A percentile compares a stretch with the other conserved stretches of the same genome.
These are phyloP conservation scores for Macrotus californicus DNA, from an alignment of 2,113 vertebrate genomes.

Conservation along the genomic window DNA sequence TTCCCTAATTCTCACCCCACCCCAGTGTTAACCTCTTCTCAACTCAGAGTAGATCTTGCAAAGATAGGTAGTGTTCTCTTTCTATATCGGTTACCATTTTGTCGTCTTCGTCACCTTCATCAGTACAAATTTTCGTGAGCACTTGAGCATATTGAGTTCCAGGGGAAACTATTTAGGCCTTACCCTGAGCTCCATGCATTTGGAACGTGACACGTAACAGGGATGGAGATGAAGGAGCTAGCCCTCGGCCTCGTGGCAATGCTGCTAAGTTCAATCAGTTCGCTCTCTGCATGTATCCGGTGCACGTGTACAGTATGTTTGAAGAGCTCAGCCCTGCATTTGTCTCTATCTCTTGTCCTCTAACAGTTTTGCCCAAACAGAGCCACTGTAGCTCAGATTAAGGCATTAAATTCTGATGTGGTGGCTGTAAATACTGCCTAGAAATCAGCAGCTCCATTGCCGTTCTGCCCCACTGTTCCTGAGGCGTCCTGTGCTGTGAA, in stretches of 20 bases:
- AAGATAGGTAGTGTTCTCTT: neutral
- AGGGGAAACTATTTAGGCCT: neutral
- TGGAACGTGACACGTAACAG: neutral
- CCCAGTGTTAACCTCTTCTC: fast-evolving
- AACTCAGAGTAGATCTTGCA: neutral
- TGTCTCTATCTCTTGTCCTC: neutral
- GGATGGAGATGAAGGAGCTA: too few species aligned
- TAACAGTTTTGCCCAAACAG: neutral
- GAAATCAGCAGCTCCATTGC: neutral
- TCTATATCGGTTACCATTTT: neutral
- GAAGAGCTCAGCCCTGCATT: neutral
- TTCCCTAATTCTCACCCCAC: neutral
- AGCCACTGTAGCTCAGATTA: neutral
- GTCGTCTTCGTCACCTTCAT: neutral
- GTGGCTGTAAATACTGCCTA: neutral
- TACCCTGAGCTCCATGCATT: neutral
- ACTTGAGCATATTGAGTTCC: neutral
- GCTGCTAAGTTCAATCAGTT: neutral
- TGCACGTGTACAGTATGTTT: neutral
- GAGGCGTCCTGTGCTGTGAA: neutral
- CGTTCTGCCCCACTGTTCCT: neutral
- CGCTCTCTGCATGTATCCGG: neutral
- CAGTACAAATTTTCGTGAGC: neutral
- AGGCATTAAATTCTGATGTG: neutral
- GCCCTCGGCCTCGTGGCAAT: fast-evolving